These are phyloP conservation scores for Hetaerina titia DNA, from an alignment of 2,888 invertebrate species.

Conservation along the genomic window DNA sequence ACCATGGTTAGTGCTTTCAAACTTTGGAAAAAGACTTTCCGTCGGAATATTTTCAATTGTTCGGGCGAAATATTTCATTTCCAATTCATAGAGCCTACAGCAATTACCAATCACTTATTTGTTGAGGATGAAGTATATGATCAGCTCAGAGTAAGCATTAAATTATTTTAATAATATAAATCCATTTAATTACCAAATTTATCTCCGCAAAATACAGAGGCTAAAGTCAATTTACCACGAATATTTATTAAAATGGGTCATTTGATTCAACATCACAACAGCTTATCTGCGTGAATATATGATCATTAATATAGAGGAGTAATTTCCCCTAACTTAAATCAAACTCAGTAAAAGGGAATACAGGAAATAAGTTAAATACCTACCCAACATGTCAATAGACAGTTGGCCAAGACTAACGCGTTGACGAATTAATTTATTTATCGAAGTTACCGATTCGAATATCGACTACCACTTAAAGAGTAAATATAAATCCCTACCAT, in stretches of 20 bases:
- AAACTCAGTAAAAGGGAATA: neutral
- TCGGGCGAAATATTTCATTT: neutral
- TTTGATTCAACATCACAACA: conserved; percentile 1
- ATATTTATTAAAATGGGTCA: conserved; percentile 9
- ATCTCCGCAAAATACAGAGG: neutral
- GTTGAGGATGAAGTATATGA: neutral
- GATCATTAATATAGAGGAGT: neutral
- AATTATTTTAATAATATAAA: neutral
- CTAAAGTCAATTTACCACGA: neutral
- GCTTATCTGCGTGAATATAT: neutral
- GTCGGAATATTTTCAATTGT: too few species aligned
- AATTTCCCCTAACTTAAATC: neutral
- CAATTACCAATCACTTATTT: neutral
- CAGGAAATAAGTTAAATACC: neutral
- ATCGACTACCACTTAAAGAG: neutral
- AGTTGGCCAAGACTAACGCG: neutral
- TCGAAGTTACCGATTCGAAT: neutral
- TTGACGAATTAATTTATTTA: neutral
- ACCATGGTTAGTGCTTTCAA: too few species aligned
- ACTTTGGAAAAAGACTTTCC: too few species aligned
- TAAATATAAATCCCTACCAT: too few species aligned
- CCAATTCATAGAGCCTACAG: neutral
- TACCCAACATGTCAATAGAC: too few species aligned
- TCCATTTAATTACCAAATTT: neutral
- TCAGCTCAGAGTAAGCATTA: neutral